phyloP scores from a whole-genome alignment of 1,140 invertebrate genomes.

The Drosophila arizonae region DNA sequence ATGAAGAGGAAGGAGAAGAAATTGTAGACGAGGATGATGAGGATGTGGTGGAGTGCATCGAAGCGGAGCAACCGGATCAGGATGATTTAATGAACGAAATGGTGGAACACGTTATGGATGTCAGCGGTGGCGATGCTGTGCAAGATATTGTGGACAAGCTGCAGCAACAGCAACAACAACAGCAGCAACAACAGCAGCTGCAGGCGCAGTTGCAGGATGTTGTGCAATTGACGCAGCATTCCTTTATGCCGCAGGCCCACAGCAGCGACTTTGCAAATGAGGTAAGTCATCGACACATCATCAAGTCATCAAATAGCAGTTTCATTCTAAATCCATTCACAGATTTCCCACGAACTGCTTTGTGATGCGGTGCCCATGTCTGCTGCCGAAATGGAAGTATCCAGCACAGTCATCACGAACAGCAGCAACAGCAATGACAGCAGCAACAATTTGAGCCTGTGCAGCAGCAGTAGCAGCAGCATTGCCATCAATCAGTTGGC shows the following conservation, averaged over 20 bases:
- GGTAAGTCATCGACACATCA: conserved; percentile 31
- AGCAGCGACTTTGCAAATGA: conserved; percentile 61
- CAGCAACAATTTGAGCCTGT: conserved; percentile 68
- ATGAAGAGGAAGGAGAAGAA: conserved; percentile 65
- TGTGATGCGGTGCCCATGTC: conserved; percentile 78
- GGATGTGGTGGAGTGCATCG: conserved; percentile 55
- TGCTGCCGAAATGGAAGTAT: conserved; percentile 80
- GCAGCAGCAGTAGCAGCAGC: conserved; percentile 65
- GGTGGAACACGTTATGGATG: conserved; percentile 47
- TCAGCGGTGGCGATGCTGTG: conserved; percentile 64
- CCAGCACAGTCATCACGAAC: conserved; percentile 80
- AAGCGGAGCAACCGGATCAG: conserved; percentile 32
- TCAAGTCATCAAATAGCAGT: background rate
- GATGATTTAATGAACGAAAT: conserved; percentile 70
- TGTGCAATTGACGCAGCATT: conserved; percentile 65
- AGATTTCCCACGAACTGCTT: conserved; percentile 63
- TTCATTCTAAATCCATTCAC: conserved; percentile 2
- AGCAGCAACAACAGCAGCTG: conserved; percentile 53
- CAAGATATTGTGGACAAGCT: conserved; percentile 73
- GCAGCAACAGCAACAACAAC: conserved; percentile 60
- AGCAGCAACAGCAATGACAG: conserved; percentile 82
- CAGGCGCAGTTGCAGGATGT: conserved; percentile 62
- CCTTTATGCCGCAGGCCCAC: conserved; percentile 65
- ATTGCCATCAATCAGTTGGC: conserved; percentile 60
- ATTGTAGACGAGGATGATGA: conserved; percentile 58